Percentiles rank a stretch among this genome's conserved stretches.
Conservation (phyloP, 2,797 vertebrate genomes). For the Alectoris magna region DNA sequence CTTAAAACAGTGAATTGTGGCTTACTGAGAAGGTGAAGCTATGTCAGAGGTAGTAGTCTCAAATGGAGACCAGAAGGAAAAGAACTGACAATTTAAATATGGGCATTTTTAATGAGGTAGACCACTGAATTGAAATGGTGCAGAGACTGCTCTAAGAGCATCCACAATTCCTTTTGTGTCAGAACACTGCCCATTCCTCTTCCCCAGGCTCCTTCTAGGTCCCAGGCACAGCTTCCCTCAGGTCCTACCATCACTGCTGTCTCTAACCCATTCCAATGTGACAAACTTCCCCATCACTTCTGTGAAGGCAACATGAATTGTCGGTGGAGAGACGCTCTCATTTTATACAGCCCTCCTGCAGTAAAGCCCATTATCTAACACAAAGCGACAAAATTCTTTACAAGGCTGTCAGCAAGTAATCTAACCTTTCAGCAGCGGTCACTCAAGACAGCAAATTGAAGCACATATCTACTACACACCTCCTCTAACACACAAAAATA, state of each 20-base stretch:
- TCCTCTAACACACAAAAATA: background rate
- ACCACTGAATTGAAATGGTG: background rate
- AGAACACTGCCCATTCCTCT: background rate
- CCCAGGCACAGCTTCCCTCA: background rate
- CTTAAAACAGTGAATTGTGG: background rate
- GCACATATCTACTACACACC: background rate
- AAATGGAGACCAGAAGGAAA: background rate
- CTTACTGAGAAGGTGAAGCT: background rate
- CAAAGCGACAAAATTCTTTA: background rate
- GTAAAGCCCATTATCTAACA: background rate
- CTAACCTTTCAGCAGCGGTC: background rate
- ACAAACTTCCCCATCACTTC: background rate
- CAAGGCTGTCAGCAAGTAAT: background rate
- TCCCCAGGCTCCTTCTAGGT: background rate
- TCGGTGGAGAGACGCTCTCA: background rate
- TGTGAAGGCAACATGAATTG: background rate
- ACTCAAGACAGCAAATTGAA: background rate
- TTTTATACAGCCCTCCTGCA: background rate
- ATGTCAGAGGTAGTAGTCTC: background rate
- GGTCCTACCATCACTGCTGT: background rate
- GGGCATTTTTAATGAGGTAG: background rate
- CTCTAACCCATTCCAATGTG: background rate
- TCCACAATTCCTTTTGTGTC: fast-evolving
- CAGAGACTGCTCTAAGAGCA: background rate
- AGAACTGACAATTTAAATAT: background rate